Percentiles rank a stretch among this genome's conserved stretches.
phyloP scores from a whole-genome alignment of 2,888 invertebrate species.

The Eilema depressum region DNA sequence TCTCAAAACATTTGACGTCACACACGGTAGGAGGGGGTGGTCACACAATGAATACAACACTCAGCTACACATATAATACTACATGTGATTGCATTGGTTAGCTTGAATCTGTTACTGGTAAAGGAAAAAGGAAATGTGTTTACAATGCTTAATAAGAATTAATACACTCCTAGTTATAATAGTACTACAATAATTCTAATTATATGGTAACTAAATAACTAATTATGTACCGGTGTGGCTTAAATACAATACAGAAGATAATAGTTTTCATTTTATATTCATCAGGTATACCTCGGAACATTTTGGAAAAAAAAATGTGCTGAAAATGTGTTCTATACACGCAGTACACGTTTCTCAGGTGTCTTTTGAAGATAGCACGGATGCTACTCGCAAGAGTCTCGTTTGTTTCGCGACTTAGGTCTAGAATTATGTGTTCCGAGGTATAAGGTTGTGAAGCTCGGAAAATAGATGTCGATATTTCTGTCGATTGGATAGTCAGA shows the following conservation, averaged over 20 bases:
- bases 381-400: no score
- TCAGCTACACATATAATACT: neutral
- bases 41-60: neutral
- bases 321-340: no score
- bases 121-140: neutral
- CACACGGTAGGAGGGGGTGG: neutral
- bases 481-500: no score
- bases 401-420: no score
- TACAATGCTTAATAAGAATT: neutral
- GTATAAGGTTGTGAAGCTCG: no score
- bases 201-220: neutral
- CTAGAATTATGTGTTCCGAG: no score
- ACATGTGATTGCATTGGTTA: neutral
- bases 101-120: neutral
- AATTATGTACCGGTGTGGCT: neutral
- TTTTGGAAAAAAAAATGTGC: no score
- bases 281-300: no score
- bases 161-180: neutral
- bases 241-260: neutral
- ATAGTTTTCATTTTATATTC: no score
- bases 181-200: neutral
- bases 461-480: no score
- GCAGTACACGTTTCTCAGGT: no score
- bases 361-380: no score
- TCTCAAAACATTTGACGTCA: neutral